These are phyloP conservation scores for Melanocharis versteri DNA, from an alignment of 2,113 vertebrate genomes.

Conservation along the genomic window DNA sequence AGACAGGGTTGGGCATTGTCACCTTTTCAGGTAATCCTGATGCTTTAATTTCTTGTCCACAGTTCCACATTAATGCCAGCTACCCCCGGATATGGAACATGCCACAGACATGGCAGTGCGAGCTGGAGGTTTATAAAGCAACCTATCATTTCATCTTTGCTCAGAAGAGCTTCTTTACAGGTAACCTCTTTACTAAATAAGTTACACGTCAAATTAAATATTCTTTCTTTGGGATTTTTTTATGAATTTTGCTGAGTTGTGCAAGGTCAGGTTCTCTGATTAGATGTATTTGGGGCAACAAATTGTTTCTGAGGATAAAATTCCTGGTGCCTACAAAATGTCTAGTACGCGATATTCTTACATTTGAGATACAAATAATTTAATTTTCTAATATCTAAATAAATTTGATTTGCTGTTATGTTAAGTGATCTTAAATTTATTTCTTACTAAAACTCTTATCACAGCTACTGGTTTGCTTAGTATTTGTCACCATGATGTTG, in stretches of 20 bases:
- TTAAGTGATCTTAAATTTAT: not conserved
- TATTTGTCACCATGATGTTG: not conserved
- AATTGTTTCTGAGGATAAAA: not conserved
- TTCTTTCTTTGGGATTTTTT: not conserved
- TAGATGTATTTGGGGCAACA: not conserved
- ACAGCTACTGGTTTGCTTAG: not conserved
- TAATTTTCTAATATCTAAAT: not conserved
- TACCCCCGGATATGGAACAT: constrained; percentile 96
- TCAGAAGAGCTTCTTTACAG: constrained; percentile 97
- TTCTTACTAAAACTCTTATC: not conserved
- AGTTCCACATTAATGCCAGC: constrained; percentile 96
- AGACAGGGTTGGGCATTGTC: not conserved
- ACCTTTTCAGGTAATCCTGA: constrained; percentile 8
- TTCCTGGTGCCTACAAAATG: not conserved
- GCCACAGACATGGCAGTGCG: constrained; percentile 97
- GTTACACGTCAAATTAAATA: not conserved
- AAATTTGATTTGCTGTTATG: not conserved
- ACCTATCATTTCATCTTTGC: constrained; percentile 99
- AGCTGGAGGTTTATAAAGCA: constrained; percentile 97
- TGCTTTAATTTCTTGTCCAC: constrained; percentile 39
- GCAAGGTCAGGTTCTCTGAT: not conserved
- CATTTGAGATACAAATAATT: not conserved
- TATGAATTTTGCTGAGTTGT: not conserved
- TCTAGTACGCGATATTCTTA: not conserved
- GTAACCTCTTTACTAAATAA: constrained; percentile 67